Base-by-base conservation (phyloP, 2,888 invertebrate genomes). In the Chymomyza caudatula region DNA sequence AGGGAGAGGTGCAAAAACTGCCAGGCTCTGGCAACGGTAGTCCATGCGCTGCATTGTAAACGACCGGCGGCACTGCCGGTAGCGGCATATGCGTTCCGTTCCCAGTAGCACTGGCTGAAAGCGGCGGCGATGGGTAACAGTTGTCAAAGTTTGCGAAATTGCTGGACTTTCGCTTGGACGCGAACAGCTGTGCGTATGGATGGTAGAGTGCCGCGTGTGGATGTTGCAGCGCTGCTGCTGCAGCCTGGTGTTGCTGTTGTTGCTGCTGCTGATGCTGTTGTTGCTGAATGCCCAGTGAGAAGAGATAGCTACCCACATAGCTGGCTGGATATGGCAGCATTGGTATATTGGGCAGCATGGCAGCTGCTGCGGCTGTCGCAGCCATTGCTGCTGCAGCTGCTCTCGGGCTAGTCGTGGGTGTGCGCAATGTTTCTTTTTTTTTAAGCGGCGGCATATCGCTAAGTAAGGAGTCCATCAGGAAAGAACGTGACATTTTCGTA, bases 381-480 rank as follows among this genome's bases (percentile, higher is more conserved):
- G 92, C 91, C 89, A 90, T 89, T 74, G 78, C 80, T 20, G 82
- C 79, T 5, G 86, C 84, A 0, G 79, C 74, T 11, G 79, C 67
- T 49, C 65, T 60, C 1, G 89, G 63, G 87, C 78, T 81, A 90
- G 66, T 63, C 2, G 74, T 81, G 3, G 84, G 76, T 3, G 85
- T 81, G 19, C 76, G 76, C 13, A 87, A 67, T 13, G 63, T 71
- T 43, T 89, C 88, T 71, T 86, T 87, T 77, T 89, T 88, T 22
- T 79, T 77, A 43, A 93, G 91, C 51, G 79, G 56, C 57, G 93
- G 91, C 64, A 93, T 93, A 83, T 92, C 93, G 91, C 93, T 94
- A 74, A 96, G 94, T 63, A 96, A 90, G 59, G 96, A 94, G 86
- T 96, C 96, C 86, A 96, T 95, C 63, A 95, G 90, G 87, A 96